Percentiles rank a stretch among this genome's conserved stretches.
Evolutionary conservation across 2,888 invertebrate genomes (phyloP).

Genomic region (Hololepta plana): DNA sequence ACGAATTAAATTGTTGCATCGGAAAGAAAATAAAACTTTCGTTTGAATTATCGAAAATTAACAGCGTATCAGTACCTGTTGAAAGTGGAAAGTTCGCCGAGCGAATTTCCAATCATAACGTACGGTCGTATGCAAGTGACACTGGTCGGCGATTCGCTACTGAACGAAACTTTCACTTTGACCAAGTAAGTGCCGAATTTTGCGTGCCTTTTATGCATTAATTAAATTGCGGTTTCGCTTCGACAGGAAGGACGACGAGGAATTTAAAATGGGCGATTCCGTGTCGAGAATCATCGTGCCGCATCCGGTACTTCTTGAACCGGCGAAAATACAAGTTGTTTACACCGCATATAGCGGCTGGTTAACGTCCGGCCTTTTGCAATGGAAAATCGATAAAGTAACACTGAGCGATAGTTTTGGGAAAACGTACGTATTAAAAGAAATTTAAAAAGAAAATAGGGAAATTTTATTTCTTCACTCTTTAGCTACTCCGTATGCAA

Average conservation of each 20-base stretch:
- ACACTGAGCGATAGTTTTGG: slow-evolving; percentile 73
- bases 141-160: slow-evolving; percentile 58
- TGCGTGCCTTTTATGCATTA: background rate
- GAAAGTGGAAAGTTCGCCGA: slow-evolving; percentile 57
- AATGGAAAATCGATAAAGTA: slow-evolving; percentile 68
- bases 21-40: no score
- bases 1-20: background rate
- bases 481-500: slow-evolving; percentile 63
- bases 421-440: slow-evolving; percentile 36
- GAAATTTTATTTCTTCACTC: slow-evolving; percentile 7
- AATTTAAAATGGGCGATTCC: slow-evolving; percentile 49
- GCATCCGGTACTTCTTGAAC: slow-evolving; percentile 67
- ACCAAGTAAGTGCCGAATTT: slow-evolving; percentile 43
- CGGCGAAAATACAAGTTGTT: slow-evolving; percentile 51
- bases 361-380: slow-evolving; percentile 67
- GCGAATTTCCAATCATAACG: slow-evolving; percentile 44
- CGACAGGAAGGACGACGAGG: slow-evolving; percentile 66
- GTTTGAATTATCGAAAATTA: slow-evolving; percentile 9
- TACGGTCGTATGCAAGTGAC: slow-evolving; percentile 68
- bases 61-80: slow-evolving; percentile 76
- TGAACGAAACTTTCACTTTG: slow-evolving; percentile 79
- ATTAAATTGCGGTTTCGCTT: slow-evolving; percentile 10
- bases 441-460: slow-evolving; percentile 1
- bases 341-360: slow-evolving; percentile 84
- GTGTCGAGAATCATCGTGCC: slow-evolving; percentile 73